A percentile compares a stretch with the other conserved stretches of the same genome.
Evolutionary conservation across 2,797 vertebrate species (phyloP).

Genomic region (Cyprinella venusta): DNA sequence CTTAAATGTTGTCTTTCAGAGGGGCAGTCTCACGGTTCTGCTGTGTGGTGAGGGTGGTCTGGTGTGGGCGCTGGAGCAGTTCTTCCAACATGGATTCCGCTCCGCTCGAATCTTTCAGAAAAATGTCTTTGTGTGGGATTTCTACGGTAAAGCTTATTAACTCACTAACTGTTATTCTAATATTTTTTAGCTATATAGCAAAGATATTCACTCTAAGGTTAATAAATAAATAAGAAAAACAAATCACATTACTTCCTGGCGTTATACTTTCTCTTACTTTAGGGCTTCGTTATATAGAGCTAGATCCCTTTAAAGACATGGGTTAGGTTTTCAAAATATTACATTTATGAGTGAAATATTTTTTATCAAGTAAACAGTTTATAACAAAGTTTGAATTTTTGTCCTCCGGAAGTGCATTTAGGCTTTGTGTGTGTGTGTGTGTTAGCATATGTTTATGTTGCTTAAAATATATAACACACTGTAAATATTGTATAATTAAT

Average conservation of each 20-base stretch:
- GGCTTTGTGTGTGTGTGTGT: too few relatives aligned
- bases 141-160: conserved; percentile 84
- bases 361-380: not conserved
- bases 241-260: too few relatives aligned
- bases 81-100: conserved; percentile 94
- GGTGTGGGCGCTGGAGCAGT: conserved; percentile 91
- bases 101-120: conserved; percentile 93
- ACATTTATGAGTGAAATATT: not conserved
- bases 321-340: too few relatives aligned
- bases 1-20: conserved; percentile 71
- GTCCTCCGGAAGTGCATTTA: too few relatives aligned
- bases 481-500: not conserved
- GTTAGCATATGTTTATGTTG: too few relatives aligned
- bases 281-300: not conserved
- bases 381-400: too few relatives aligned
- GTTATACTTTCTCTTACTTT: too few relatives aligned
- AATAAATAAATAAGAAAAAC: not conserved
- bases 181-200: not conserved
- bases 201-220: too few relatives aligned
- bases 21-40: conserved; percentile 91
- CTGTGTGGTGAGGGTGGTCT: conserved; percentile 93
- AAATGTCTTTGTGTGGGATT: conserved; percentile 97
- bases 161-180: not conserved
- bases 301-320: not conserved
- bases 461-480: too few relatives aligned